phyloP scores from a whole-genome alignment of 2,113 vertebrate species.

The Helogale parvula region DNA sequence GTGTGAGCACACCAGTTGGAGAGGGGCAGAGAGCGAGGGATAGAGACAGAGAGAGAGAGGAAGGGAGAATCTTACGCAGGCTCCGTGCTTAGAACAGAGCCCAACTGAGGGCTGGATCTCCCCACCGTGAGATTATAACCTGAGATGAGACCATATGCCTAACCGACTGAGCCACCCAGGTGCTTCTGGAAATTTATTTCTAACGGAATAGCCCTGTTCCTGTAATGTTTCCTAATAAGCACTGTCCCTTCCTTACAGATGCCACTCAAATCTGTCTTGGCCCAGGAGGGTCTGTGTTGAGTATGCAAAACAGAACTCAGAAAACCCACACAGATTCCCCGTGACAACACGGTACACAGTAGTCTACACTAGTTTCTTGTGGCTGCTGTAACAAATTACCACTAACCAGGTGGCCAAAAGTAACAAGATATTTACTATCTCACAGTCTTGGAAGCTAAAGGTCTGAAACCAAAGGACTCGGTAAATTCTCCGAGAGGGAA shows the following conservation, averaged over 20 bases:
- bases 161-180: neutral
- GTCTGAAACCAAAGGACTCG: neutral
- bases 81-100: neutral
- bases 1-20: no score
- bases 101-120: neutral
- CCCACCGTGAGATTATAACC: neutral
- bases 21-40: no score
- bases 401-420: neutral
- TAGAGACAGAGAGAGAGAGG: no score
- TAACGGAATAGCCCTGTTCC: neutral
- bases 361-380: neutral
- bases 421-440: neutral
- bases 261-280: neutral
- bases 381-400: neutral
- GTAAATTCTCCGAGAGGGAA: neutral
- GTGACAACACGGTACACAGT: rapidly evolving
- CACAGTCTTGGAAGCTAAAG: neutral
- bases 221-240: neutral
- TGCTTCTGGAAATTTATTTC: neutral
- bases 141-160: neutral
- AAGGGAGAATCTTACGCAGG: neutral
- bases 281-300: neutral
- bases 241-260: neutral
- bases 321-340: neutral
- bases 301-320: neutral